A percentile compares a stretch with the other conserved stretches of the same genome.
Evolutionary conservation across 2,113 vertebrate species (phyloP).

Genomic region (Macaca fascicularis): DNA sequence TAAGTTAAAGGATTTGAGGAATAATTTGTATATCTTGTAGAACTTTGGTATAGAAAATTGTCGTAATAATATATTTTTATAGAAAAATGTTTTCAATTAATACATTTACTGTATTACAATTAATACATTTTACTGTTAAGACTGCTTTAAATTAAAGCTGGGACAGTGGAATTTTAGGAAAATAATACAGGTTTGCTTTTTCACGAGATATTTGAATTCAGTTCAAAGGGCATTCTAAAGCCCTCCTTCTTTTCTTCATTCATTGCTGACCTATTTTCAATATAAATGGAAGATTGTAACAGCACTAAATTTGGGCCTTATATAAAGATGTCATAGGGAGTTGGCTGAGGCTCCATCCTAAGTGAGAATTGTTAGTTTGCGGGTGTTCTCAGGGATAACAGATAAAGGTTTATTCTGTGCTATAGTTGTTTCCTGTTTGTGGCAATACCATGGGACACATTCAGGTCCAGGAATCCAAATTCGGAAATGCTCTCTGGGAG

Average conservation of each 20-base stretch:
- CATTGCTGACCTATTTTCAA: neutral
- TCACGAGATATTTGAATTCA: neutral
- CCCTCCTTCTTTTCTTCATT: neutral
- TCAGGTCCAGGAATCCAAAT: neutral
- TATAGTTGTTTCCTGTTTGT: neutral
- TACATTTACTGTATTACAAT: neutral
- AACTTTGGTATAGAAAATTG: neutral
- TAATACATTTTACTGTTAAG: neutral
- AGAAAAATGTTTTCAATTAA: neutral
- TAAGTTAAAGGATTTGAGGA: neutral
- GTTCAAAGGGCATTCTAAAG: neutral
- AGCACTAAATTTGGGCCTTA: neutral
- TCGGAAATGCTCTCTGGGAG: neutral
- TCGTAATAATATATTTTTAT: neutral
- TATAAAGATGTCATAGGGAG: neutral
- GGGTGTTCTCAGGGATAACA: neutral
- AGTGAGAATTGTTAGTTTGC: neutral
- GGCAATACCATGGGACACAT: no score
- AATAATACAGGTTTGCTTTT: neutral
- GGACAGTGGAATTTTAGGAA: neutral
- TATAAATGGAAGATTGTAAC: neutral
- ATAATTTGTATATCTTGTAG: neutral
- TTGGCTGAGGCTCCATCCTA: neutral
- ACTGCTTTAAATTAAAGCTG: neutral
- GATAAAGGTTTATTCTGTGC: neutral